These are phyloP conservation scores for Aphidoletes aphidimyza DNA, from an alignment of 2,888 invertebrate species.

Conservation along the genomic window DNA sequence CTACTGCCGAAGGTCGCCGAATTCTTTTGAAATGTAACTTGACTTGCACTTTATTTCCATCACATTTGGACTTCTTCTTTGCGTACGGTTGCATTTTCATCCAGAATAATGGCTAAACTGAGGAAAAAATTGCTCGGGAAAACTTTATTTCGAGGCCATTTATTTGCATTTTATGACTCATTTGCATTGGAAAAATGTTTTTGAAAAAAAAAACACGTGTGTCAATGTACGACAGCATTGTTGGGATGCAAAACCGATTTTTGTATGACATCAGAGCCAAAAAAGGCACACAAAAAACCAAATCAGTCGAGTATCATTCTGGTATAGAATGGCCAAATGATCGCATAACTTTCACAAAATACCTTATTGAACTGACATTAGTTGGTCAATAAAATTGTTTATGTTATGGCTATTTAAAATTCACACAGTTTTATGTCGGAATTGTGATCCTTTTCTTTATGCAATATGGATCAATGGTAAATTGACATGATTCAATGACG, in stretches of 20 bases:
- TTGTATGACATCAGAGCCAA: background rate
- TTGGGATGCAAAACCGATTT: background rate
- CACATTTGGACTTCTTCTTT: background rate
- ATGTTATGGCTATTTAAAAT: conserved; percentile 11
- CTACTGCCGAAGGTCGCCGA: conserved; percentile 4
- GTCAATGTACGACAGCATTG: background rate
- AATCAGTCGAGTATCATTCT: too few relatives aligned
- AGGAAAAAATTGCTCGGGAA: background rate
- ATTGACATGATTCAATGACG: background rate
- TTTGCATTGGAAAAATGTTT: background rate
- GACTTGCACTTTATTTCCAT: background rate
- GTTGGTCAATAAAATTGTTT: conserved; percentile 8
- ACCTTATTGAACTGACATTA: conserved; percentile 11
- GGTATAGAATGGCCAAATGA: background rate
- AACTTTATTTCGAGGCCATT: conserved; percentile 25
- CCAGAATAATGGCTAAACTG: background rate
- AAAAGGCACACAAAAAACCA: too few relatives aligned
- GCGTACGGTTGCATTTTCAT: background rate
- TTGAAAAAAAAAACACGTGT: too few relatives aligned
- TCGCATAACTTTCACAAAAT: background rate
- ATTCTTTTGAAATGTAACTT: too few relatives aligned
- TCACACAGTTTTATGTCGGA: background rate
- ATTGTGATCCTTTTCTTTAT: background rate
- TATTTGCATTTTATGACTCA: conserved; percentile 31
- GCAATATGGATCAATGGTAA: background rate